These are phyloP conservation scores for Ceratotherium simum DNA, from an alignment of 2,113 vertebrate species.

Conservation along the genomic window DNA sequence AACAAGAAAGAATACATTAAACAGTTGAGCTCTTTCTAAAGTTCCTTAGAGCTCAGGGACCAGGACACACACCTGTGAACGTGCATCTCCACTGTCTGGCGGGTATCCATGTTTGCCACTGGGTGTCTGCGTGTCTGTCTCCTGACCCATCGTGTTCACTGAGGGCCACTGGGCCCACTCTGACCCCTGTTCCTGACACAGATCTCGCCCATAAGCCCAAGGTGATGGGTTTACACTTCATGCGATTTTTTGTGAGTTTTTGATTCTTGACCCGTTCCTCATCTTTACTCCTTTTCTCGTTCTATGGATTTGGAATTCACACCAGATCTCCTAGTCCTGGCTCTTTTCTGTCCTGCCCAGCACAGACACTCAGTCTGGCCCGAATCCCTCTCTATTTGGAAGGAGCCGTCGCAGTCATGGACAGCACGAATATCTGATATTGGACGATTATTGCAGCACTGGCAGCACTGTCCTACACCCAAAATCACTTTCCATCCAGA, in stretches of 20 bases:
- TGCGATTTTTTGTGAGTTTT: not conserved
- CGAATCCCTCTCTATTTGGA: not conserved
- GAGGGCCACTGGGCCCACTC: not conserved
- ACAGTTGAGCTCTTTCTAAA: constrained; percentile 43
- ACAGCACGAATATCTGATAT: not conserved
- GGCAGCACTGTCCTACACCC: not conserved
- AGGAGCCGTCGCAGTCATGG: not conserved
- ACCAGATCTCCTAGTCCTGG: not conserved
- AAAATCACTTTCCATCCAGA: constrained; percentile 23
- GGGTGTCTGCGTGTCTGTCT: not conserved
- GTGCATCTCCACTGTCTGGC: not conserved
- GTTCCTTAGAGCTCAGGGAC: not conserved
- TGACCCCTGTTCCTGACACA: not conserved
- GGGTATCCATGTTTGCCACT: not conserved
- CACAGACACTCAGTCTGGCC: not conserved
- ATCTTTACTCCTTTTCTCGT: not conserved
- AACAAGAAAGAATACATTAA: constrained; percentile 79
- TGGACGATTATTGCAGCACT: not conserved
- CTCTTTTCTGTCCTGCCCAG: not conserved
- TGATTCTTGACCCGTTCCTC: not conserved
- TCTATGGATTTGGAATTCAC: not conserved
- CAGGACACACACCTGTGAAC: not conserved
- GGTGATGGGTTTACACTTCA: not conserved
- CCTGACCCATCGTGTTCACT: not conserved
- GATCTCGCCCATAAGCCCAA: not conserved